phyloP scores from a whole-genome alignment of 37 sponge, comb jelly and placozoan species.

The Spongilla lacustris region DNA sequence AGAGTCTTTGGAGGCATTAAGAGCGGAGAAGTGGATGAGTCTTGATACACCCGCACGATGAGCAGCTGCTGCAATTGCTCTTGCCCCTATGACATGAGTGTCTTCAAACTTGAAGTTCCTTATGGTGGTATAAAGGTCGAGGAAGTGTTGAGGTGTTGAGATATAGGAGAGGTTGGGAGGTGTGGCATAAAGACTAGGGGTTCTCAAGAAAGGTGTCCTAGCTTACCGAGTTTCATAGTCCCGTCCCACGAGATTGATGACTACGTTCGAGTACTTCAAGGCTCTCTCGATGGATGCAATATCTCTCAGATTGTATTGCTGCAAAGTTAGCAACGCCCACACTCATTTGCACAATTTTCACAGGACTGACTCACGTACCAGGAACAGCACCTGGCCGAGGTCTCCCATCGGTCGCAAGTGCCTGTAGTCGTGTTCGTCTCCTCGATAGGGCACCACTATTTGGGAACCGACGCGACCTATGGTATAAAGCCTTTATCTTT shows the following conservation, averaged over 20 bases:
- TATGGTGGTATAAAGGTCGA: not conserved
- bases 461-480: slow-evolving; percentile 85
- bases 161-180: not conserved
- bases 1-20: slow-evolving; percentile 80
- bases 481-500: not conserved
- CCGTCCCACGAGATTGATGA: slow-evolving; percentile 90
- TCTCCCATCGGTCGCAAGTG: slow-evolving; percentile 92
- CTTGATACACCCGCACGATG: slow-evolving; percentile 66
- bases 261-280: slow-evolving; percentile 89
- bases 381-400: slow-evolving; percentile 83
- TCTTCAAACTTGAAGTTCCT: slow-evolving; percentile 88
- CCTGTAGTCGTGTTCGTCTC: slow-evolving; percentile 86
- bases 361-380: slow-evolving; percentile 58
- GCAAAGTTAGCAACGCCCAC: not conserved
- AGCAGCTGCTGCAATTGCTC: slow-evolving; percentile 87
- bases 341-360: not conserved
- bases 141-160: not conserved
- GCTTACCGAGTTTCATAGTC: slow-evolving; percentile 88
- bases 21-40: slow-evolving; percentile 90
- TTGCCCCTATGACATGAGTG: slow-evolving; percentile 78
- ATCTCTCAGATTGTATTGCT: slow-evolving; percentile 81
- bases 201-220: too few species aligned
- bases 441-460: slow-evolving; percentile 80
- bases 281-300: slow-evolving; percentile 69
- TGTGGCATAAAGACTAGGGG: slow-evolving; percentile 6